Conservation (phyloP, 2,113 vertebrate species). For the Scalopus aquaticus region DNA sequence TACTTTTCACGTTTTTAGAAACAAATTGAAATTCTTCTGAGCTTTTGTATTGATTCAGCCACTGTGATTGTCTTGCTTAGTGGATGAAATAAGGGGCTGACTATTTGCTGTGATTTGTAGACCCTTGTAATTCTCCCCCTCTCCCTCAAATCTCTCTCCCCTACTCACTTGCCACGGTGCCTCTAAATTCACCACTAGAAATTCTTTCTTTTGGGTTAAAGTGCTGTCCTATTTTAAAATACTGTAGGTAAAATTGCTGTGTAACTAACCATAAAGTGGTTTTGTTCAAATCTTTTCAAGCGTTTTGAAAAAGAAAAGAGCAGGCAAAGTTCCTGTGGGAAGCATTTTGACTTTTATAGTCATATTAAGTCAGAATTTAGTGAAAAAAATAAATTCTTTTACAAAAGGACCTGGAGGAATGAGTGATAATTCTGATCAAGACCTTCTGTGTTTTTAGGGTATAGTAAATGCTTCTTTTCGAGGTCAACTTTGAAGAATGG, state of each 20-base stretch:
- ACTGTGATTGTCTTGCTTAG: background rate
- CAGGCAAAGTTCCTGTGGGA: background rate
- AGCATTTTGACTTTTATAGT: constrained; percentile 15
- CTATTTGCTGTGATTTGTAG: constrained; percentile 21
- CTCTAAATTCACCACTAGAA: background rate
- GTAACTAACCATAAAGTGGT: background rate
- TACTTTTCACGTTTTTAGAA: constrained; percentile 19
- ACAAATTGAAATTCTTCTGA: background rate
- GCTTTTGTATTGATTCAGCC: background rate
- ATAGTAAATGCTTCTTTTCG: background rate
- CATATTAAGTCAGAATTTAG: constrained; percentile 23
- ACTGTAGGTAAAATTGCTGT: background rate
- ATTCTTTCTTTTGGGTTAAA: background rate
- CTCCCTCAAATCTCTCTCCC: background rate
- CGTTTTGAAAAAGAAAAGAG: constrained; percentile 22
- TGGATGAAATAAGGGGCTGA: background rate
- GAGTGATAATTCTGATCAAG: background rate
- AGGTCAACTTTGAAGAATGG: background rate
- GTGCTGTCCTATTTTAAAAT: constrained; percentile 38
- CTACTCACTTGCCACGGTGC: background rate
- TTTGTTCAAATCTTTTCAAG: constrained; percentile 33
- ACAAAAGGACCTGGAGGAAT: background rate
- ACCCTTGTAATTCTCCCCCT: background rate
- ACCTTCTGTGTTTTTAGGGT: background rate
- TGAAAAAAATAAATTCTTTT: background rate